Evolutionary conservation across 2,888 invertebrate species (phyloP).

Genomic region (Callinectes sapidus): DNA sequence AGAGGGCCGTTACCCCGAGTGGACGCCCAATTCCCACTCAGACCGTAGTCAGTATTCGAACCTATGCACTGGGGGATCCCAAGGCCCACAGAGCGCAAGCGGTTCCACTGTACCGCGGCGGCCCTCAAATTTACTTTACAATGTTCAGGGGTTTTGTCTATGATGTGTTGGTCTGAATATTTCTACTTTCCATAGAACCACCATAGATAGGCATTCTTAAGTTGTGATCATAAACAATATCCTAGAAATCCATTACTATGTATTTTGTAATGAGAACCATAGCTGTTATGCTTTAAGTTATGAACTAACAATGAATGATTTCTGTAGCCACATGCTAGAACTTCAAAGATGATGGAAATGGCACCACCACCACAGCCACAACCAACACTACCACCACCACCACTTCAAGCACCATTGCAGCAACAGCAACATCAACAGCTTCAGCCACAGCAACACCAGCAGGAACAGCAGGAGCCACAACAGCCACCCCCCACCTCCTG

Average conservation of each 20-base stretch:
- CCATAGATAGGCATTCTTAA: too few relatives aligned
- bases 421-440: constrained; percentile 44
- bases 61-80: too few relatives aligned
- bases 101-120: too few relatives aligned
- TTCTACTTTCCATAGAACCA: too few relatives aligned
- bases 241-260: background rate
- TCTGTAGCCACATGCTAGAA: constrained; percentile 33
- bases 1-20: too few relatives aligned
- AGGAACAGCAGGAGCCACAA: constrained; percentile 22
- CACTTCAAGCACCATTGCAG: background rate
- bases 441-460: background rate
- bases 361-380: background rate
- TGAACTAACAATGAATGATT: background rate
- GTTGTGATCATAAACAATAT: background rate
- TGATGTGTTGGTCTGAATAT: background rate
- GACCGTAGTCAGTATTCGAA: too few relatives aligned
- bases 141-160: too few relatives aligned
- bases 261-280: background rate
- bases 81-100: too few relatives aligned
- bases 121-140: too few relatives aligned
- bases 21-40: too few relatives aligned
- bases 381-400: background rate
- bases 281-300: background rate
- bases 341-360: constrained; percentile 34
- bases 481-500: background rate